These are phyloP conservation scores for Percopsis omiscomaycus DNA, from an alignment of 2,797 vertebrate species.

Conservation along the genomic window DNA sequence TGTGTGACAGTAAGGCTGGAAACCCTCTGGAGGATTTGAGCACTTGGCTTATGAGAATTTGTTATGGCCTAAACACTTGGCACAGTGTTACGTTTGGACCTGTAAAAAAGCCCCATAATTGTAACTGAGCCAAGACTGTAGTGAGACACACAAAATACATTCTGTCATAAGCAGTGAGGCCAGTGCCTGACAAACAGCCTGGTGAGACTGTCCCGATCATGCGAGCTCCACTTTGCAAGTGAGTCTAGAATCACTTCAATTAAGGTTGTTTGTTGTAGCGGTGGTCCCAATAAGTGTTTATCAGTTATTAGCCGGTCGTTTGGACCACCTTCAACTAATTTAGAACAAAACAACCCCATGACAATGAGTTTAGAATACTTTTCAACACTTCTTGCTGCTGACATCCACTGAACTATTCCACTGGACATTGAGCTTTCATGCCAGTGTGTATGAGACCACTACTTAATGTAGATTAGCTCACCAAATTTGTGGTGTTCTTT, in stretches of 20 bases:
- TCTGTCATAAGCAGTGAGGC: neutral
- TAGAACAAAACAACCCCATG: no score
- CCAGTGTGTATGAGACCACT: slow-evolving; percentile 13
- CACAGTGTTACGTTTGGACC: slow-evolving; percentile 19
- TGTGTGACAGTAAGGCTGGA: slow-evolving; percentile 45
- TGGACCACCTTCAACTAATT: no score
- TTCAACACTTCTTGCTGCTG: no score
- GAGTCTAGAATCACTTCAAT: no score
- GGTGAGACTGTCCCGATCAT: no score
- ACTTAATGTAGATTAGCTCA: slow-evolving; percentile 23
- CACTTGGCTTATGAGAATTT: slow-evolving; percentile 39
- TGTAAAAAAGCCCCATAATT: slow-evolving; percentile 11
- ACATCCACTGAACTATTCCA: no score
- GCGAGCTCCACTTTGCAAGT: no score
- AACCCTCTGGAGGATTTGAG: slow-evolving; percentile 42
- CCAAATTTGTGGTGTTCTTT: slow-evolving; percentile 20
- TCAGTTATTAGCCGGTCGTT: no score
- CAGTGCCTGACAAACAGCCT: no score
- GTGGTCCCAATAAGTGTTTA: neutral
- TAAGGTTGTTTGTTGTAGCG: neutral
- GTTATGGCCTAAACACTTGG: slow-evolving; percentile 30
- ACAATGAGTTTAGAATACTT: no score
- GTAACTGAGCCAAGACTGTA: slow-evolving; percentile 4
- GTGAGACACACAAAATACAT: neutral
- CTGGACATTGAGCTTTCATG: no score